Conservation (phyloP, 2,797 vertebrate genomes). For the Molothrus ater region DNA sequence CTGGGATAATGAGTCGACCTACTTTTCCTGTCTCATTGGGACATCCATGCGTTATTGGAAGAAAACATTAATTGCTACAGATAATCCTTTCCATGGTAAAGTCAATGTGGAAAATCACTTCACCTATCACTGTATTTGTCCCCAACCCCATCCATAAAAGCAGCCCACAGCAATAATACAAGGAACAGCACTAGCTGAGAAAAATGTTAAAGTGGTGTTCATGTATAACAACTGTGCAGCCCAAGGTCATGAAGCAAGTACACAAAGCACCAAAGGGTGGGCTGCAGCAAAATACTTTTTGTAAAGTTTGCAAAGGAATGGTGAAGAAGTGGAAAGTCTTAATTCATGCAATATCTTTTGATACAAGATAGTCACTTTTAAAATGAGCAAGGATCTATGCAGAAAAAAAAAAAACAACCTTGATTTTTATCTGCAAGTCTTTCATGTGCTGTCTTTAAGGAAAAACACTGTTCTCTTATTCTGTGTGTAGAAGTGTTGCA, state of each 20-base stretch:
- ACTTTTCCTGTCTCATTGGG: constrained; percentile 49
- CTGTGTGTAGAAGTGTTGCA: not conserved
- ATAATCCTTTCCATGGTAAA: not conserved
- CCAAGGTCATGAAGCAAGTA: constrained; percentile 21
- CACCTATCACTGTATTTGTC: not conserved
- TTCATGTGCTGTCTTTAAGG: not conserved
- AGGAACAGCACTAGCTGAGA: constrained; percentile 5
- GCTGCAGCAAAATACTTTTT: not conserved
- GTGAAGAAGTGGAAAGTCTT: not conserved
- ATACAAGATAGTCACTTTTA: not conserved
- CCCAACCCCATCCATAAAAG: not conserved
- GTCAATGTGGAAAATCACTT: not conserved
- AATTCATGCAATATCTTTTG: not conserved
- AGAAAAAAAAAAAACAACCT: not conserved
- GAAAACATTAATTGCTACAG: constrained; percentile 58
- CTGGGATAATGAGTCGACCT: constrained; percentile 58
- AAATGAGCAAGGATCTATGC: not conserved
- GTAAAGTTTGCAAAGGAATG: not conserved
- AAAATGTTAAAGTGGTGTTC: not conserved
- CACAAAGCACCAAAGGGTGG: not conserved
- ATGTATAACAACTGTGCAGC: not conserved
- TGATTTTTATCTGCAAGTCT: not conserved
- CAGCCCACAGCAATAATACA: not conserved
- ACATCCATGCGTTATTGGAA: not conserved
- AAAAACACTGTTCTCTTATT: not conserved